Evolutionary conservation across 2,888 invertebrate species (phyloP).

Genomic region (Crossocerus cetratus): DNA sequence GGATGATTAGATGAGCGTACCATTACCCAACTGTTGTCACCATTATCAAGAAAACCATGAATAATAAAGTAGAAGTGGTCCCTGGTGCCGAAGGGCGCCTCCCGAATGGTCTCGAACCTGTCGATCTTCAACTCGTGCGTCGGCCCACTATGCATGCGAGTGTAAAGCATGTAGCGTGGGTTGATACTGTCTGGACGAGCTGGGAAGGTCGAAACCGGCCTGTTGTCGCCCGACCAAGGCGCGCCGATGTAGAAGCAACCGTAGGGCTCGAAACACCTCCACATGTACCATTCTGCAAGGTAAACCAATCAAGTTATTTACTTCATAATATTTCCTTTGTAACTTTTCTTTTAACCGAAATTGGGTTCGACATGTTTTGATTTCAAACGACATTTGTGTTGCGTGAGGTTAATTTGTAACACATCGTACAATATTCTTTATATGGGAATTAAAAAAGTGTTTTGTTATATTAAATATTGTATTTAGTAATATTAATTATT

Average conservation of each 20-base stretch:
- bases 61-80: slow-evolving; percentile 87
- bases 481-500: too few species aligned
- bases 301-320: too few species aligned
- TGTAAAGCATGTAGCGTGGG: slow-evolving; percentile 82
- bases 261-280: slow-evolving; percentile 86
- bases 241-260: slow-evolving; percentile 89
- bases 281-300: slow-evolving; percentile 74
- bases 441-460: too few species aligned
- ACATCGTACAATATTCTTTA: too few species aligned
- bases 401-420: too few species aligned
- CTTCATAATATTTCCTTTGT: too few species aligned
- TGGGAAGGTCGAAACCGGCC: slow-evolving; percentile 90
- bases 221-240: slow-evolving; percentile 87
- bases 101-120: slow-evolving; percentile 81
- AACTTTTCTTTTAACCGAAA: too few species aligned
- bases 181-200: slow-evolving; percentile 83
- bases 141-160: slow-evolving; percentile 77
- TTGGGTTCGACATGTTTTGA: too few species aligned
- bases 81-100: slow-evolving; percentile 80
- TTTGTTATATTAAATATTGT: too few species aligned
- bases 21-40: slow-evolving; percentile 88
- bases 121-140: slow-evolving; percentile 84
- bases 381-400: too few species aligned
- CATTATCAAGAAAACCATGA: slow-evolving; percentile 93
- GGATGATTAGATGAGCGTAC: slow-evolving; percentile 68